A percentile compares a stretch with the other conserved stretches of the same genome.
Conservation (phyloP, 2,113 vertebrate genomes). For the Morone saxatilis region DNA sequence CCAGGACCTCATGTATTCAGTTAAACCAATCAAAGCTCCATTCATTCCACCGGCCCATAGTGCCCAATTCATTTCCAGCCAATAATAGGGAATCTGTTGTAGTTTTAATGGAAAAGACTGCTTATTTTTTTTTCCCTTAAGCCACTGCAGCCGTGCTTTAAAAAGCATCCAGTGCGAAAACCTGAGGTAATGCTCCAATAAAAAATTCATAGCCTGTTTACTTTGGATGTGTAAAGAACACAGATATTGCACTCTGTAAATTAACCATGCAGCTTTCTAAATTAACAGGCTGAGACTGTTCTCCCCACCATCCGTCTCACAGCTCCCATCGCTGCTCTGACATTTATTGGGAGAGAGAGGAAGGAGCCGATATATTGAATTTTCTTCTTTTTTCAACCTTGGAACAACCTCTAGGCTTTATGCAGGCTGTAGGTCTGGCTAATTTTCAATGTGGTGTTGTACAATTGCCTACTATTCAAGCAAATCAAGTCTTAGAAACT, state of each 20-base stretch:
- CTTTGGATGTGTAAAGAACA: slow-evolving; percentile 68
- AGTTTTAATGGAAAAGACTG: slow-evolving; percentile 53
- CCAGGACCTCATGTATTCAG: slow-evolving; percentile 67
- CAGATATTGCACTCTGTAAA: slow-evolving; percentile 65
- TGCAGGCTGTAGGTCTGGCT: slow-evolving; percentile 17
- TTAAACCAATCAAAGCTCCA: slow-evolving; percentile 73
- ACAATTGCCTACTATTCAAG: slow-evolving; percentile 40
- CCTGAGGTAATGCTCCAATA: slow-evolving; percentile 62
- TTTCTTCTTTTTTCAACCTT: slow-evolving; percentile 49
- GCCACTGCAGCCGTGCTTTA: slow-evolving; percentile 12
- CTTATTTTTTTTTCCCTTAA: slow-evolving; percentile 18
- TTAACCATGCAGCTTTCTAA: slow-evolving; percentile 45
- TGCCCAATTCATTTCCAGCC: slow-evolving; percentile 70
- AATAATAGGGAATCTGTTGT: slow-evolving; percentile 73
- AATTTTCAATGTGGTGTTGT: slow-evolving; percentile 13
- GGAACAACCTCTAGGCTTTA: slow-evolving; percentile 56
- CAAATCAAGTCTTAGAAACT: neutral
- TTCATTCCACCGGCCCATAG: slow-evolving; percentile 67
- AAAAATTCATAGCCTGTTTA: slow-evolving; percentile 67
- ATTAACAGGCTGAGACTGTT: slow-evolving; percentile 72
- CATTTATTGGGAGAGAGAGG: slow-evolving; percentile 65
- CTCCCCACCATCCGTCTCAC: slow-evolving; percentile 21
- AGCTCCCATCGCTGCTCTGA: slow-evolving; percentile 40
- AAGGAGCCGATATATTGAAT: slow-evolving; percentile 62
- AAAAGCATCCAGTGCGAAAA: slow-evolving; percentile 18